Base-by-base conservation (phyloP, 2,888 invertebrate genomes). In the Polydrusus cervinus region DNA sequence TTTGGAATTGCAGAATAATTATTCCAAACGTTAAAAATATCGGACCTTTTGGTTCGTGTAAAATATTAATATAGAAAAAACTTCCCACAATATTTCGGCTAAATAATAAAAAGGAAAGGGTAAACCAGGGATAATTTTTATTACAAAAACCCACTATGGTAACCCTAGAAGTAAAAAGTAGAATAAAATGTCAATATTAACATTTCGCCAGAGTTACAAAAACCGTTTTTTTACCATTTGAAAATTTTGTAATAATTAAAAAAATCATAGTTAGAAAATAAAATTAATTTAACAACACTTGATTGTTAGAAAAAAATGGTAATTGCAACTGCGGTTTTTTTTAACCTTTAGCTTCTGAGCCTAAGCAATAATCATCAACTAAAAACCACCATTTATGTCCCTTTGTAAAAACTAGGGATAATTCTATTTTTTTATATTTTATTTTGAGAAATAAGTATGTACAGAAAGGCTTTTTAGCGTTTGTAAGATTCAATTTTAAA, bases 21-120 rank as follows among this genome's bases (percentile, higher is more conserved):
- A n/a, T 34, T 10, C 34, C 3, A 34, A 34, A 34, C 13, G 3
- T 43, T 43, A 11, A 43, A 6, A 16, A 60, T 47, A 16, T 8
- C 7, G 7, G 3, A 47, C 5, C 2, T 60, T 60, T 60, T 60
- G 57, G 38, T 60, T 38, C 0, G 0, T 38, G 25, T 3, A 60
- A 38, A 60, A 38, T 11, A 16, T 2, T 11, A 16, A 18, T 40
- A 60, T 38, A 60, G 40, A 60, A 60, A 38, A 16, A 38, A 60
- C 34, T 60, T 60, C 38, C 38, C n/a, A 38, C n/a, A 57, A 57
- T 38, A 60, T 60, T 60, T 38, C 14, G n/a, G 57, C 38, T 38
- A 38, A 55, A 14, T 55, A 53, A 13, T 53, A 1, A 14, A 55
- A 34, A 34, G n/a, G 6, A 20, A n/a, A 47, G 16, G 9, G 47